phyloP scores from a whole-genome alignment of 1,140 invertebrate genomes.

The Acyrthosiphon pisum region DNA sequence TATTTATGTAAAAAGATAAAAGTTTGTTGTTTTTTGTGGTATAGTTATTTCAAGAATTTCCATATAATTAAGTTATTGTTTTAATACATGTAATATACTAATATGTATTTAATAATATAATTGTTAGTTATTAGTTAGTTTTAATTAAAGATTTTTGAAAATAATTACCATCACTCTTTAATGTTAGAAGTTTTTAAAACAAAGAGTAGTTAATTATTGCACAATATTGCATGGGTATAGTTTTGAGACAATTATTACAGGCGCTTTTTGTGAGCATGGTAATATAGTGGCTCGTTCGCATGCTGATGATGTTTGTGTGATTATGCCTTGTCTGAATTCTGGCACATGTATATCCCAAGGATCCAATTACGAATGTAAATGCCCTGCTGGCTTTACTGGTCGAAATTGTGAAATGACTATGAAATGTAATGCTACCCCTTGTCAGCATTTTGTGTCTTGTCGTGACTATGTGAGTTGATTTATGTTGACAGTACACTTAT shows the following conservation, averaged over 20 bases:
- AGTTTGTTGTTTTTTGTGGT: neutral
- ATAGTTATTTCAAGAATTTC: neutral
- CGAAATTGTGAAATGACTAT: conserved; percentile 71
- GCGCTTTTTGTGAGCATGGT: conserved; percentile 54
- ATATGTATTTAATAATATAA: neutral
- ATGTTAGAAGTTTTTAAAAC: neutral
- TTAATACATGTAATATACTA: neutral
- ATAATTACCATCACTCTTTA: neutral
- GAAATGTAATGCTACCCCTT: conserved; percentile 68
- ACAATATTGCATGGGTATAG: conserved; percentile 44
- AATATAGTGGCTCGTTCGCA: conserved; percentile 41
- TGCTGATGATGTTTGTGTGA: conserved; percentile 60
- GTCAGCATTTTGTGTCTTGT: conserved; percentile 67
- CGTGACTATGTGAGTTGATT: conserved; percentile 61
- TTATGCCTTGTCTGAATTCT: conserved; percentile 68
- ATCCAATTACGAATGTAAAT: conserved; percentile 73
- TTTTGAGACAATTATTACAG: conserved; percentile 48
- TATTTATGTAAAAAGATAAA: neutral
- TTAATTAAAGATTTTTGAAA: neutral
- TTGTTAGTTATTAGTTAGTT: neutral
- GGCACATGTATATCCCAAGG: conserved; percentile 64
- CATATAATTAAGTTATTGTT: neutral
- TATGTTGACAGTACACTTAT: neutral
- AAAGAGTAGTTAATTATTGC: conserved; percentile 21
- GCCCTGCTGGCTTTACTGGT: conserved; percentile 78